A percentile compares a stretch with the other conserved stretches of the same genome.
Conservation (phyloP, 2,888 invertebrate species). For the Bembecia ichneumoniformis region DNA sequence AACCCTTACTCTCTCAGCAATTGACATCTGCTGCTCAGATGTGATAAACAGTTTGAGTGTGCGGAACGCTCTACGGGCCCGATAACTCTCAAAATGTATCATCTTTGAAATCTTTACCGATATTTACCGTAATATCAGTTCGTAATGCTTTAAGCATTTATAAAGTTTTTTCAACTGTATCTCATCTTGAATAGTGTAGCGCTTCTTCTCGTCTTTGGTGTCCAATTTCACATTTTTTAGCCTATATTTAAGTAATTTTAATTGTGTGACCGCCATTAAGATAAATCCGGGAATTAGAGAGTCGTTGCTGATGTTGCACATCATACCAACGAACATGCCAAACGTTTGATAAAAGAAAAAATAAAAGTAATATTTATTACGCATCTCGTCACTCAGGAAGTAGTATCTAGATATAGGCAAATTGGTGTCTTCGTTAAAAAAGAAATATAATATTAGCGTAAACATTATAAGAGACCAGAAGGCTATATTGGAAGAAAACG, state of each 20-base stretch:
- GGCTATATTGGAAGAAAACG: background rate
- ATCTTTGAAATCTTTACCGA: no score
- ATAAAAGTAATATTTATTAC: background rate
- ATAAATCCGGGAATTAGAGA: background rate
- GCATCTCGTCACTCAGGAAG: background rate
- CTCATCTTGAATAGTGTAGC: background rate
- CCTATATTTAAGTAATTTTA: no score
- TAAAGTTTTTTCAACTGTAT: background rate
- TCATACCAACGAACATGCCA: background rate
- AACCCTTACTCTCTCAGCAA: no score
- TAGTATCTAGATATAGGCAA: background rate
- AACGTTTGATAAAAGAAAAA: background rate
- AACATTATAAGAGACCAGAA: background rate
- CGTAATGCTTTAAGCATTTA: background rate
- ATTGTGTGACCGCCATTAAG: background rate
- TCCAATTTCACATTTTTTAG: no score
- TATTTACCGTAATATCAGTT: background rate
- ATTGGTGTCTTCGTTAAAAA: background rate
- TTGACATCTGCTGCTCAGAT: no score
- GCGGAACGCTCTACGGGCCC: no score
- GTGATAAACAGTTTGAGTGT: no score
- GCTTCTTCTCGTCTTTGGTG: background rate
- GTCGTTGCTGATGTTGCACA: no score
- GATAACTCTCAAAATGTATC: no score
- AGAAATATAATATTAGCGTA: background rate